Percentiles rank a stretch among this genome's conserved stretches.
Evolutionary conservation across 2,888 invertebrate species (phyloP).

Genomic region (Noctua fimbriata): DNA sequence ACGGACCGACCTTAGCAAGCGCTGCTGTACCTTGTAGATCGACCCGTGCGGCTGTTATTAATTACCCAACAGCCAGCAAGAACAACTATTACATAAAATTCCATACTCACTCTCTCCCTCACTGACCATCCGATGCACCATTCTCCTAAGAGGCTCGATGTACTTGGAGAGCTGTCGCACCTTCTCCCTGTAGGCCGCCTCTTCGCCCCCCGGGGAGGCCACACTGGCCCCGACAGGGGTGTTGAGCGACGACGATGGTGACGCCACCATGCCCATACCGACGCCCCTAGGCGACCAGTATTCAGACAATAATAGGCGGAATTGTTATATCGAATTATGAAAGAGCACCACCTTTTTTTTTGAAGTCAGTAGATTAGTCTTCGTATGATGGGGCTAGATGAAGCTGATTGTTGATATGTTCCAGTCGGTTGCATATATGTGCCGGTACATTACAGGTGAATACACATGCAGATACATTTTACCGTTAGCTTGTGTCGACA

Average conservation of each 20-base stretch:
- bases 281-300: constrained; percentile 75
- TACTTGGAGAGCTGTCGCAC: constrained; percentile 98
- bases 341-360: constrained; percentile 14
- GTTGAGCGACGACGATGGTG: constrained; percentile 96
- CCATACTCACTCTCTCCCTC: constrained; percentile 92
- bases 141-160: constrained; percentile 97
- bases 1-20: background rate
- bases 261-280: constrained; percentile 90
- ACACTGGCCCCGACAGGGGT: constrained; percentile 92
- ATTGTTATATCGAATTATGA: constrained; percentile 33
- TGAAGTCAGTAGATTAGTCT: background rate
- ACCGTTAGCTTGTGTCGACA: background rate
- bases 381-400: background rate
- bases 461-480: background rate
- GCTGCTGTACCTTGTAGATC: background rate
- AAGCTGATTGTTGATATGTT: background rate
- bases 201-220: constrained; percentile 91
- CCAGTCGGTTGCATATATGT: background rate
- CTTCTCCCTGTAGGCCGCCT: constrained; percentile 97
- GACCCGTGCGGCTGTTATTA: background rate
- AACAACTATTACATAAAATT: background rate
- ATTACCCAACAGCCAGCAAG: background rate
- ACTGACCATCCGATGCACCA: constrained; percentile 96
- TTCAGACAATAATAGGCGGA: constrained; percentile 46
- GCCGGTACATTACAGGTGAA: background rate